Evolutionary conservation across 2,888 invertebrate genomes (phyloP).

Genomic region (Omphaloscelis lunosa): DNA sequence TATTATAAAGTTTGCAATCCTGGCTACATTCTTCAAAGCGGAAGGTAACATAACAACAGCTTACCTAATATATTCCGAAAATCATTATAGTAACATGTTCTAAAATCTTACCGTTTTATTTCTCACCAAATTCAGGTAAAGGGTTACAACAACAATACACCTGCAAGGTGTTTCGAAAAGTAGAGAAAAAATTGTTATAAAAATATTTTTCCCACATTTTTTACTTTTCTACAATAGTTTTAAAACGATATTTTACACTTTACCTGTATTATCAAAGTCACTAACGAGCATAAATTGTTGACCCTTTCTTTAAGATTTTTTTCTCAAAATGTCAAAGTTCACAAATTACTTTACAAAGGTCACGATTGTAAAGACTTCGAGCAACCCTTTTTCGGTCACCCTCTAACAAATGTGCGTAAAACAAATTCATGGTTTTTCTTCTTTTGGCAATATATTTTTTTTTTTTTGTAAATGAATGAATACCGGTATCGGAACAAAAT

Average conservation of each 20-base stretch:
- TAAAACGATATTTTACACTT: background rate
- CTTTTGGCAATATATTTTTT: background rate
- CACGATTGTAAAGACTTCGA: slow-evolving; percentile 18
- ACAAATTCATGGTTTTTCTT: background rate
- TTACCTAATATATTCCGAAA: background rate
- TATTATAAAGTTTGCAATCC: background rate
- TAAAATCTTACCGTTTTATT: background rate
- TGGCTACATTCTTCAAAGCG: background rate
- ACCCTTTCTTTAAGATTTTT: slow-evolving; percentile 40
- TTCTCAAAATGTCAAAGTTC: slow-evolving; percentile 61
- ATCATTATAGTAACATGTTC: background rate
- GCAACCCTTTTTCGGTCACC: slow-evolving; percentile 21
- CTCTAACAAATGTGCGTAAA: background rate
- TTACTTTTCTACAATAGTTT: background rate
- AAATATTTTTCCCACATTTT: slow-evolving; percentile 11
- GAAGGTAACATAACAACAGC: background rate
- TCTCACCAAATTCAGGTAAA: slow-evolving; percentile 18
- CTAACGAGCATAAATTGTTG: slow-evolving; percentile 53
- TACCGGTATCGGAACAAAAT: too few relatives aligned
- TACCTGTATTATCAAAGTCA: slow-evolving; percentile 17
- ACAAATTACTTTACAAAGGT: slow-evolving; percentile 44
- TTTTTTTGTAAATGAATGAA: too few relatives aligned
- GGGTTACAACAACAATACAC: slow-evolving; percentile 1
- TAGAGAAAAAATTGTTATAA: background rate
- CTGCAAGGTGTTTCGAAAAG: background rate